These are phyloP conservation scores for Sceloporus tristichus DNA, from an alignment of 2,113 vertebrate genomes.

Conservation along the genomic window DNA sequence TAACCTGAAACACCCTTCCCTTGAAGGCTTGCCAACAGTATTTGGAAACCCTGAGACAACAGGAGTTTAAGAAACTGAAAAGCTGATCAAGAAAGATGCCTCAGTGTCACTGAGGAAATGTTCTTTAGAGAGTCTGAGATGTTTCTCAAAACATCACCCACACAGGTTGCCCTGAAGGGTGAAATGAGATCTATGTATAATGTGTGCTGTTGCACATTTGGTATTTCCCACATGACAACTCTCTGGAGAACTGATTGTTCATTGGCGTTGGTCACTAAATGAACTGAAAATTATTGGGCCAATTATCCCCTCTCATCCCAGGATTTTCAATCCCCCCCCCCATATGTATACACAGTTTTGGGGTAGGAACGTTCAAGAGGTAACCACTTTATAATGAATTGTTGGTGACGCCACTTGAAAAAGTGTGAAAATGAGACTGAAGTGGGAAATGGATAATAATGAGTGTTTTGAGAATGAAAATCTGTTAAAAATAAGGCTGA, in stretches of 20 bases:
- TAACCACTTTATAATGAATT: not conserved
- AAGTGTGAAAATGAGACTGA: not conserved
- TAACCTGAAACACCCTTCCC: conserved; percentile 1
- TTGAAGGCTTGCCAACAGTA: not conserved
- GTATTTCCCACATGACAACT: not conserved
- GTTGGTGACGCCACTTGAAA: not conserved
- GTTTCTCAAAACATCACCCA: not conserved
- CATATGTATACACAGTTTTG: not conserved
- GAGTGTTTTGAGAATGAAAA: conserved; percentile 3
- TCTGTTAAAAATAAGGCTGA: not conserved
- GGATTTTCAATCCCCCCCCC: not conserved
- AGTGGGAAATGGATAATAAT: not conserved
- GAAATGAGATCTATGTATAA: not conserved
- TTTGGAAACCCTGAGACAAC: not conserved
- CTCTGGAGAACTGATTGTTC: not conserved
- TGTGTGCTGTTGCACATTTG: not conserved
- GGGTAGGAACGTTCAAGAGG: not conserved
- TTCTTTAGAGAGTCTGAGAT: not conserved
- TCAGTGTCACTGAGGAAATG: not conserved
- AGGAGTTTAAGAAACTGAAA: not conserved
- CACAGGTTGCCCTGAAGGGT: not conserved
- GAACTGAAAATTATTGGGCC: not conserved
- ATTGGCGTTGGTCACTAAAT: not conserved
- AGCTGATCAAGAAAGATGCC: conserved; percentile 14
- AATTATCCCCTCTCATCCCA: not conserved